Conservation (phyloP, 2,888 invertebrate species). For the Drosophila leonis region DNA sequence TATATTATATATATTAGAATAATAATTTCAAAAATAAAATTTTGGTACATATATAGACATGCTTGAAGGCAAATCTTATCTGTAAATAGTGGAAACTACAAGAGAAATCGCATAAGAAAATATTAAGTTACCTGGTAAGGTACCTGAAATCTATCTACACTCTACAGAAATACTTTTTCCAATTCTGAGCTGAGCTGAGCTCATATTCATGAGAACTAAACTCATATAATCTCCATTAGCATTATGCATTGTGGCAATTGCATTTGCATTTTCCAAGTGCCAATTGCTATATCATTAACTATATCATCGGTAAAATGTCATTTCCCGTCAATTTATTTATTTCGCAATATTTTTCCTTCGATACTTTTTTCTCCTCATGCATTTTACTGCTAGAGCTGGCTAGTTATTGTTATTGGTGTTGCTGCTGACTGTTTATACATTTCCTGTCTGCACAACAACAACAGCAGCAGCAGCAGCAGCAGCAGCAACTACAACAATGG, state of each 20-base stretch:
- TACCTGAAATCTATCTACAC: too few species aligned
- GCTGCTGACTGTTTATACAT: conserved; percentile 46
- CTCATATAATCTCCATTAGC: not conserved
- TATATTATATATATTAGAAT: too few species aligned
- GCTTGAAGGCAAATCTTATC: too few species aligned
- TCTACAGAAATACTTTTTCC: not conserved
- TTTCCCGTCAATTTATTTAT: conserved; percentile 64
- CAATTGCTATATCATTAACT: conserved; percentile 63
- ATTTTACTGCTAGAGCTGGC: conserved; percentile 17
- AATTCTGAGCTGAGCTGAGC: too few species aligned
- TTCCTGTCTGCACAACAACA: conserved; percentile 58
- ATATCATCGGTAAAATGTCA: conserved; percentile 69
- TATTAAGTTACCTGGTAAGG: too few species aligned
- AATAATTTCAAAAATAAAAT: too few species aligned
- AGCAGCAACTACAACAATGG: conserved; percentile 50
- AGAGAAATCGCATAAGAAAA: too few species aligned
- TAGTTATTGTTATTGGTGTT: conserved; percentile 39
- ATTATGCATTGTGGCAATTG: conserved; percentile 1
- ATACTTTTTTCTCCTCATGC: conserved; percentile 10
- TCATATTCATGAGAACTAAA: not conserved
- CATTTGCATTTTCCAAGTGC: not conserved
- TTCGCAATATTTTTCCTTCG: conserved; percentile 46
- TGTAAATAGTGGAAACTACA: too few species aligned
- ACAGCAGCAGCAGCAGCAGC: conserved; percentile 19
- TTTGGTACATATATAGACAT: too few species aligned